phyloP scores from a whole-genome alignment of 2,113 vertebrate genomes.

The Paratilapia polleni region DNA sequence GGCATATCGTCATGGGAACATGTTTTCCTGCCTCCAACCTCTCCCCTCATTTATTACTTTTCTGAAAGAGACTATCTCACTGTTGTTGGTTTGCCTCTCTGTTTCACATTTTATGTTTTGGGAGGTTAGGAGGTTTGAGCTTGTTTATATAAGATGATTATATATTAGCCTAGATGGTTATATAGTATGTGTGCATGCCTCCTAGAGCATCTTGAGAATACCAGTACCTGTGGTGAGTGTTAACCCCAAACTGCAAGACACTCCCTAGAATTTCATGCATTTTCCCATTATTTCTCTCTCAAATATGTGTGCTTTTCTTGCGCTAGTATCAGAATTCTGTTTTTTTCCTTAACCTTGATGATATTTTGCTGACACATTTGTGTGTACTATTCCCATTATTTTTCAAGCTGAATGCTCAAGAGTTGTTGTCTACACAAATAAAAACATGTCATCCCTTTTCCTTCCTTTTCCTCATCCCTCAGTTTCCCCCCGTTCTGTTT shows the following conservation, averaged over 20 bases:
- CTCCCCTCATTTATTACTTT: slow-evolving; percentile 46
- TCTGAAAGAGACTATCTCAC: slow-evolving; percentile 34
- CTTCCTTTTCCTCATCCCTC: background rate
- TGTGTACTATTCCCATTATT: slow-evolving; percentile 6
- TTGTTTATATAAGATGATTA: slow-evolving; percentile 11
- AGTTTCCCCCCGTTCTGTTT: slow-evolving; percentile 1
- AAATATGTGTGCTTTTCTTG: slow-evolving; percentile 9
- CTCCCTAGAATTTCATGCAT: slow-evolving; percentile 14
- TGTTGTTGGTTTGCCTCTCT: slow-evolving; percentile 38
- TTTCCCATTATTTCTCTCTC: slow-evolving; percentile 29
- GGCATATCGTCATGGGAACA: slow-evolving; percentile 51
- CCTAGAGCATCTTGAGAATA: background rate
- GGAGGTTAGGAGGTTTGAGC: background rate
- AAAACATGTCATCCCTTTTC: slow-evolving; percentile 19
- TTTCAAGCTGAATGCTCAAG: slow-evolving; percentile 38
- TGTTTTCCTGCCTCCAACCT: slow-evolving; percentile 51
- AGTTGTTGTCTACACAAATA: slow-evolving; percentile 23
- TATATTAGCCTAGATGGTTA: slow-evolving; percentile 11
- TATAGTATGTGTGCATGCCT: background rate
- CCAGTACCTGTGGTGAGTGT: slow-evolving; percentile 20
- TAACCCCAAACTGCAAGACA: slow-evolving; percentile 12
- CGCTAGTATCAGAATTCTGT: slow-evolving; percentile 26
- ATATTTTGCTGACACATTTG: slow-evolving; percentile 45
- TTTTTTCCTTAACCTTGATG: slow-evolving; percentile 52
- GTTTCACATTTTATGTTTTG: slow-evolving; percentile 18